phyloP scores from a whole-genome alignment of 1,140 invertebrate genomes.

The Xylocopa sonorina region DNA sequence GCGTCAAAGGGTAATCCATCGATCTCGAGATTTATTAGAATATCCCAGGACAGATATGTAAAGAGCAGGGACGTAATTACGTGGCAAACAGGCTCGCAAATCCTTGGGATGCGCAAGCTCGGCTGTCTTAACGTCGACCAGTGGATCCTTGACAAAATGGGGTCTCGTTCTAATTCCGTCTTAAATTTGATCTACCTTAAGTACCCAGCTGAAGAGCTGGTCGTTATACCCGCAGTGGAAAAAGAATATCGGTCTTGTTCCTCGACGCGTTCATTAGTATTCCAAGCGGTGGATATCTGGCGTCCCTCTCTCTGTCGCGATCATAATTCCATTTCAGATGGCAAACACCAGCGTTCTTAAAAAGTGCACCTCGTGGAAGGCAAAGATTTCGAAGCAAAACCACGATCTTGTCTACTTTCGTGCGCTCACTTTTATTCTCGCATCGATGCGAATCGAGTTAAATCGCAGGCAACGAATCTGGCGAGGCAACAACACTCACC shows the following conservation, averaged over 20 bases:
- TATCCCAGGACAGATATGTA: too few species aligned
- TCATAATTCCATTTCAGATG: slow-evolving; percentile 55
- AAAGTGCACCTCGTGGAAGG: too few species aligned
- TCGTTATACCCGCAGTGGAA: slow-evolving; percentile 46
- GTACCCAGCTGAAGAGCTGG: slow-evolving; percentile 24
- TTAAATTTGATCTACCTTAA: slow-evolving; percentile 49
- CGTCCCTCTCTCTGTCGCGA: too few species aligned
- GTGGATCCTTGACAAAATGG: slow-evolving; percentile 1
- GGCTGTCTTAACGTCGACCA: neutral
- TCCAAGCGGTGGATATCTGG: slow-evolving; percentile 54
- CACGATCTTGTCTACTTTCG: too few species aligned
- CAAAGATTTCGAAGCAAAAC: neutral
- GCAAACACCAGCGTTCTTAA: slow-evolving; percentile 42
- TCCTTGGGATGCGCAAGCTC: neutral
- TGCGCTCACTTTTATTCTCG: neutral
- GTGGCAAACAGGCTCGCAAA: neutral
- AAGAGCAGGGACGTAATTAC: too few species aligned
- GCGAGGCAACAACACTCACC: slow-evolving; percentile 69
- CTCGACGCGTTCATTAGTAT: slow-evolving; percentile 60
- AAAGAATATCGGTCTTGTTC: slow-evolving; percentile 69
- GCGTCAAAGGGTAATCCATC: too few species aligned
- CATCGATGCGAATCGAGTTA: neutral
- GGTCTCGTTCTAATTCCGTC: slow-evolving; percentile 41
- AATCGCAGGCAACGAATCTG: neutral
- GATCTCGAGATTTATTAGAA: too few species aligned